phyloP scores from a whole-genome alignment of 1,140 invertebrate species.

The Drosophila kepulauana region DNA sequence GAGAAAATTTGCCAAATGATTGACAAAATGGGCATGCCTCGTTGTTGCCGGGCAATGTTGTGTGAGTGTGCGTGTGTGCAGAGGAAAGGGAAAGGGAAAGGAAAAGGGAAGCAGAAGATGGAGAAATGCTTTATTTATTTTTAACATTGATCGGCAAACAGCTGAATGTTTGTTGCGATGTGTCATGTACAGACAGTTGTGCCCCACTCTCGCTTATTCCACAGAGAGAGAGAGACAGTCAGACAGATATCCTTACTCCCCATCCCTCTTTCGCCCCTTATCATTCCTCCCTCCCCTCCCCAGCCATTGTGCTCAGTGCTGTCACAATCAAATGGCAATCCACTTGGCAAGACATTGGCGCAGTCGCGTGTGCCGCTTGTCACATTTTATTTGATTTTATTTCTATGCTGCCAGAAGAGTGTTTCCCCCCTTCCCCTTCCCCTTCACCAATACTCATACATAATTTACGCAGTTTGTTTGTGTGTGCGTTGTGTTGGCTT shows the following conservation, averaged over 20 bases:
- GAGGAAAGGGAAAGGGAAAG: neutral
- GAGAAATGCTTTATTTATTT: slow-evolving; percentile 40
- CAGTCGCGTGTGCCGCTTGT: slow-evolving; percentile 54
- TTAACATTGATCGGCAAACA: slow-evolving; percentile 44
- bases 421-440: neutral
- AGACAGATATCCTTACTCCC: neutral
- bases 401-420: slow-evolving; percentile 30
- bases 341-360: slow-evolving; percentile 52
- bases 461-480: slow-evolving; percentile 46
- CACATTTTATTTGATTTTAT: slow-evolving; percentile 63
- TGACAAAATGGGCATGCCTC: neutral
- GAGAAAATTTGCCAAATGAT: neutral
- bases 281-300: too few species aligned
- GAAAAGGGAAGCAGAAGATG: neutral
- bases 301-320: neutral
- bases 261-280: neutral
- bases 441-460: slow-evolving; percentile 28
- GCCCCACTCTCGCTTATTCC: neutral
- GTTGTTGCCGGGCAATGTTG: neutral
- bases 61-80: neutral
- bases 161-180: slow-evolving; percentile 25
- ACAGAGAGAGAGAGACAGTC: neutral
- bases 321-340: slow-evolving; percentile 38
- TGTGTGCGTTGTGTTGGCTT: slow-evolving; percentile 38
- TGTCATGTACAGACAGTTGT: slow-evolving; percentile 25